phyloP scores from a whole-genome alignment of 2,797 vertebrate species.

The Columba guinea region DNA sequence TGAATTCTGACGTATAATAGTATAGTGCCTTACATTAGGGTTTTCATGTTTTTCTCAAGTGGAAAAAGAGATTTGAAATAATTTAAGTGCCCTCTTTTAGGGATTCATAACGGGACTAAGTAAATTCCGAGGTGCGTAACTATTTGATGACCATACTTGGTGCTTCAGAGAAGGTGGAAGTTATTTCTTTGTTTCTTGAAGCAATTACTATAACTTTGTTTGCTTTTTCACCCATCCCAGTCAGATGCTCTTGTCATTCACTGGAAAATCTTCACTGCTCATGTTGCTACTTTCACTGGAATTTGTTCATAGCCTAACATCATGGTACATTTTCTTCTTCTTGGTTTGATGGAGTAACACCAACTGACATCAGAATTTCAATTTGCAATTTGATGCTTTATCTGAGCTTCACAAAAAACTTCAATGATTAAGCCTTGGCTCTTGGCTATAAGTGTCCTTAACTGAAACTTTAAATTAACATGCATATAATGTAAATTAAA shows the following conservation, averaged over 20 bases:
- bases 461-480: conserved; percentile 3
- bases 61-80: background rate
- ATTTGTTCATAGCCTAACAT: background rate
- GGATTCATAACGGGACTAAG: background rate
- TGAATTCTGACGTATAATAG: background rate
- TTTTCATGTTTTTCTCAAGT: background rate
- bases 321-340: background rate
- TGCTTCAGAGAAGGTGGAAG: background rate
- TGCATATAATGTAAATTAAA: background rate
- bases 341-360: background rate
- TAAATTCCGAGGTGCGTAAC: background rate
- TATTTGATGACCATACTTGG: background rate
- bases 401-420: background rate
- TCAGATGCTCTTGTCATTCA: background rate
- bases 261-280: background rate
- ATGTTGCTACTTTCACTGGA: background rate
- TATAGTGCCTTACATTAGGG: background rate
- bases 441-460: background rate
- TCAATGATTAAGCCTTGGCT: background rate
- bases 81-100: background rate
- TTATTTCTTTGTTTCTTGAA: background rate
- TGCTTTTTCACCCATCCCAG: background rate
- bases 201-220: background rate
- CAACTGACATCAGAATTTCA: background rate
- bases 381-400: background rate